phyloP scores from a whole-genome alignment of 2,113 vertebrate genomes.

The Siniperca knerii region DNA sequence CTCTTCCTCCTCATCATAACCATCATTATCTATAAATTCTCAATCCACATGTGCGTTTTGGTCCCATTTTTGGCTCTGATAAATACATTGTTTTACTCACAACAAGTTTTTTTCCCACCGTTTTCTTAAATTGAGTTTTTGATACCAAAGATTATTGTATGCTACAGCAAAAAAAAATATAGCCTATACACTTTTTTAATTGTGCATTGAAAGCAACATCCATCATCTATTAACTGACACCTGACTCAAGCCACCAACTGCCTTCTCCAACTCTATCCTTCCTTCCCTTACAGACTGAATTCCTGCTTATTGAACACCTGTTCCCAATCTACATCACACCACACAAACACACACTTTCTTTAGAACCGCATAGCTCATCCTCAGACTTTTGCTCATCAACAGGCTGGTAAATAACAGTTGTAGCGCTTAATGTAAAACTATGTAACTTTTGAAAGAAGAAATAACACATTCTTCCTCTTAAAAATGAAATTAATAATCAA shows the following conservation, averaged over 20 bases:
- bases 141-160: not conserved
- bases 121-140: not conserved
- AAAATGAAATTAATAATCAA: not conserved
- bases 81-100: no score
- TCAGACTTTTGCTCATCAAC: not conserved
- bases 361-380: not conserved
- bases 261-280: conserved; percentile 21
- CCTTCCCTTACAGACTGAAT: conserved; percentile 5
- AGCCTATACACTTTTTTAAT: not conserved
- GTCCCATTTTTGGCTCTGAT: not conserved
- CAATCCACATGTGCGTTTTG: not conserved
- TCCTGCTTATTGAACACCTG: conserved; percentile 1
- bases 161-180: not conserved
- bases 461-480: not conserved
- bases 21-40: not conserved
- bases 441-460: not conserved
- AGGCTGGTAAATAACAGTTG: not conserved
- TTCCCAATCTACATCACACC: conserved; percentile 10
- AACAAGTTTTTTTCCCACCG: not conserved
- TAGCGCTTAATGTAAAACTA: not conserved
- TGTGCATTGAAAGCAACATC: conserved; percentile 6
- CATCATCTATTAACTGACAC: conserved; percentile 25
- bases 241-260: conserved; percentile 31
- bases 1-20: not conserved
- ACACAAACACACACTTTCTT: conserved; percentile 17